These are phyloP conservation scores for Pocillopora grandis DNA, from an alignment of 92 coral and sea anemone species.

Conservation along the genomic window DNA sequence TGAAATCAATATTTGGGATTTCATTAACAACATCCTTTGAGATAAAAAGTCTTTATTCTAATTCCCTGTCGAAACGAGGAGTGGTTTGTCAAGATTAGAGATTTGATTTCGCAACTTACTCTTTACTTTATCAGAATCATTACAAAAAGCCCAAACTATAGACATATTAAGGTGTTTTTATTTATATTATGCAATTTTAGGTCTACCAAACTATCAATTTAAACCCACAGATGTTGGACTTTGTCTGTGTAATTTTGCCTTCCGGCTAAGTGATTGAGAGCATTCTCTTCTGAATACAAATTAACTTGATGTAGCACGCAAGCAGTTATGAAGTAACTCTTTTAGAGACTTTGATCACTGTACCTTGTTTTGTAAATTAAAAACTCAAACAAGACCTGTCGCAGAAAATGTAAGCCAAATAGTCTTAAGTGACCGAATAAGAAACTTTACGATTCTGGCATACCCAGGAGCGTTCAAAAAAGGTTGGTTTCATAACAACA, in stretches of 20 bases:
- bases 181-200: conserved; percentile 3
- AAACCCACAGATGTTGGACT: conserved; percentile 44
- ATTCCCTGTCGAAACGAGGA: conserved; percentile 16
- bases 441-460: neutral
- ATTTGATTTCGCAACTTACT: conserved; percentile 15
- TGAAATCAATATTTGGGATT: conserved; percentile 40
- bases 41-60: conserved; percentile 16
- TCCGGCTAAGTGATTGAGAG: conserved; percentile 42
- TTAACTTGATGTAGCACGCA: conserved; percentile 22
- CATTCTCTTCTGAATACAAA: conserved; percentile 20
- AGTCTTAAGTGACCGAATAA: neutral
- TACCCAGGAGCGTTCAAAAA: neutral
- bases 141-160: neutral
- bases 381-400: conserved; percentile 2
- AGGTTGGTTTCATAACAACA: neutral
- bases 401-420: neutral
- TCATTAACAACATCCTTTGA: conserved; percentile 29
- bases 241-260: conserved; percentile 39
- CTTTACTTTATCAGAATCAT: neutral
- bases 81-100: conserved; percentile 34
- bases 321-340: conserved; percentile 1
- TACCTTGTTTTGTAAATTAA: conserved; percentile 4
- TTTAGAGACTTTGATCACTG: neutral
- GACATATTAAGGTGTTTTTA: conserved; percentile 9
- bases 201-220: conserved; percentile 33